Evolutionary conservation across 2,797 vertebrate species (phyloP), one percentile per base, ranked within the genome.

Genomic region (Acestrorhynchus altus): DNA sequence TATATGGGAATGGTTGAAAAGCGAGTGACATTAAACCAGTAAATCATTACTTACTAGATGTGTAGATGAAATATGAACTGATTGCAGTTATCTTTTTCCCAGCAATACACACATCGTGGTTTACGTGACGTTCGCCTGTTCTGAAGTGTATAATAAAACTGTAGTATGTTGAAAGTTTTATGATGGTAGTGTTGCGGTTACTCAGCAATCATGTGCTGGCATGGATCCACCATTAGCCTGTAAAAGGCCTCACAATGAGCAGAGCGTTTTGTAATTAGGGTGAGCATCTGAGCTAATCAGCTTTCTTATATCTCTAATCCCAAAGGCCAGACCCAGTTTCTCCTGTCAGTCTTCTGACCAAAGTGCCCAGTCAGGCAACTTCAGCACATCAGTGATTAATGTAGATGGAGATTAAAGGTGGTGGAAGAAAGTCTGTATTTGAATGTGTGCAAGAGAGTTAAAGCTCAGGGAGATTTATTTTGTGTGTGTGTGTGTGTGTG

Each of bases 301-400:
- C 91, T 93, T 91, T 92, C 72, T 83, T 86, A 4, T 75, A 74
- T 83, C 83, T 82, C 83, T 92, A 91, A 91, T 93, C 91, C 89
- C 81, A 84, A 90, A 87, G 88, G 87, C 89, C 84, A 83, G 83
- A 31, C 83, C 87, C 82, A 84, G 85, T 86, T 90, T 90, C 83
- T 84, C 83, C 89, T 87, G 88, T 92, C 88, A 88, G 82, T 84
- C 82, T 85, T 81, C 83, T 86, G n/a, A 76, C 57, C 68, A 81
- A 59, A 85, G 86, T 81, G 85, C 78, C 71, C 63, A 74, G 80
- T 74, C 65, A 82, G 74, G 80, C 83, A 81, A 84, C 83, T 76
- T 85, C 66, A 74, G 88, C 84, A 81, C 86, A 83, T 82, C 74
- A 75, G 76, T 77, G 77, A 70, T 74, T 74, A 68, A 42, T 52